Evolutionary conservation across 2,797 vertebrate genomes (phyloP).

Genomic region (Amblyopsis hoosieri): DNA sequence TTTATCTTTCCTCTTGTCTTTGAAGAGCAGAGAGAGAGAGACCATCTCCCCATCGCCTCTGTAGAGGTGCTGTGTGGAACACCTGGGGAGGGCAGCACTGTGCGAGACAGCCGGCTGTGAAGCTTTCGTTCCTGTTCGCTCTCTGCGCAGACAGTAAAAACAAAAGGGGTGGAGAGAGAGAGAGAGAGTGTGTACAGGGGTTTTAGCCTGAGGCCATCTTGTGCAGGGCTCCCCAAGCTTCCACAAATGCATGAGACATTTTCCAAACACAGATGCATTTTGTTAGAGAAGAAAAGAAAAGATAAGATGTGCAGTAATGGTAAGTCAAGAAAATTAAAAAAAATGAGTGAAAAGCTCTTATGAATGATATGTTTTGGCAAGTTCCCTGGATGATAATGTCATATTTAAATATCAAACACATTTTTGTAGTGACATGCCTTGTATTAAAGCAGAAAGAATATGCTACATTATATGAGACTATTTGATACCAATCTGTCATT

Average conservation of each 20-base stretch:
- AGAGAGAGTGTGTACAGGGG: conserved; percentile 64
- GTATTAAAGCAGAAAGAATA: conserved; percentile 82
- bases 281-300: conserved; percentile 78
- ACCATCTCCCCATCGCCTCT: conserved; percentile 58
- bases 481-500: conserved; percentile 91
- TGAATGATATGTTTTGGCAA: conserved; percentile 64
- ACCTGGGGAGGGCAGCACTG: conserved; percentile 74
- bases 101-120: conserved; percentile 24
- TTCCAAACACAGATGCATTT: conserved; percentile 83
- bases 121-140: conserved; percentile 52
- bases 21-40: conserved; percentile 63
- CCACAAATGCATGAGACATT: conserved; percentile 78
- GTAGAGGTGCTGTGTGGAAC: conserved; percentile 60
- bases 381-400: conserved; percentile 69
- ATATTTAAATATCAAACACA: conserved; percentile 75
- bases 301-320: conserved; percentile 78
- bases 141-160: too few relatives aligned
- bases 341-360: conserved; percentile 41
- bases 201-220: conserved; percentile 76
- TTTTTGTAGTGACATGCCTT: conserved; percentile 75
- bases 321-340: conserved; percentile 74
- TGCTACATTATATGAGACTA: conserved; percentile 78
- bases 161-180: neutral
- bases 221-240: conserved; percentile 71
- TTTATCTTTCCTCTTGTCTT: conserved; percentile 79